Conservation (phyloP, 2,113 vertebrate genomes). For the Engystomops pustulosus region DNA sequence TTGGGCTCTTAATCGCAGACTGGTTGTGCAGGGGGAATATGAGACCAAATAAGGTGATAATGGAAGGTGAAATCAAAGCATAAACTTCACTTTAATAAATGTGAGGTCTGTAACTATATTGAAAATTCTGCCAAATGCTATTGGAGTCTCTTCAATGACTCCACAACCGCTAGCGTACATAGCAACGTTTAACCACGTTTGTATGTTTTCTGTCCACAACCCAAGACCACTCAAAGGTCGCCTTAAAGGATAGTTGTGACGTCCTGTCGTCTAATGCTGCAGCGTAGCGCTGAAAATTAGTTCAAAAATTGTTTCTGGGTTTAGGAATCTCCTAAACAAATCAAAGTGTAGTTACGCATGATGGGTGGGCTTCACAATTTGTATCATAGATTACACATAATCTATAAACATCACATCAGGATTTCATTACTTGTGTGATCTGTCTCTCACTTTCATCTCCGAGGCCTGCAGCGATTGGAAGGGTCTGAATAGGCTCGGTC, state of each 20-base stretch:
- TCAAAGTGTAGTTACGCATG: neutral
- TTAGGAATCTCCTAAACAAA: neutral
- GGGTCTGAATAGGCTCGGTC: neutral
- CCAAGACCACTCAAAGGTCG: neutral
- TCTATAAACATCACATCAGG: conserved; percentile 19
- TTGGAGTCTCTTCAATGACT: neutral
- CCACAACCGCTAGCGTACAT: neutral
- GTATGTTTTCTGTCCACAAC: neutral
- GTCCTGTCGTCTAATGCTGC: too few species aligned
- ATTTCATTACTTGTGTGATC: conserved; percentile 23
- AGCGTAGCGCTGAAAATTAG: too few species aligned
- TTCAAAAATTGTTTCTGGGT: neutral
- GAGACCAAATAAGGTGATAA: conserved; percentile 19
- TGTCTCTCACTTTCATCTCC: conserved; percentile 22
- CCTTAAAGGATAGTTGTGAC: too few species aligned
- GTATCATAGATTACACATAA: neutral
- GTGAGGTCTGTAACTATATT: neutral
- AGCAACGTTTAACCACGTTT: neutral
- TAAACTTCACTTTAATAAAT: neutral
- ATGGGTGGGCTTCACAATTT: conserved; percentile 34
- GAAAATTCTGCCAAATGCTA: neutral
- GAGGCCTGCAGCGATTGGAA: neutral
- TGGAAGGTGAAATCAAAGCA: neutral
- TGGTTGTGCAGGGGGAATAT: neutral
- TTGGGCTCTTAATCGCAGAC: neutral